Conservation (phyloP, 2,797 vertebrate species). For the Channa striata region DNA sequence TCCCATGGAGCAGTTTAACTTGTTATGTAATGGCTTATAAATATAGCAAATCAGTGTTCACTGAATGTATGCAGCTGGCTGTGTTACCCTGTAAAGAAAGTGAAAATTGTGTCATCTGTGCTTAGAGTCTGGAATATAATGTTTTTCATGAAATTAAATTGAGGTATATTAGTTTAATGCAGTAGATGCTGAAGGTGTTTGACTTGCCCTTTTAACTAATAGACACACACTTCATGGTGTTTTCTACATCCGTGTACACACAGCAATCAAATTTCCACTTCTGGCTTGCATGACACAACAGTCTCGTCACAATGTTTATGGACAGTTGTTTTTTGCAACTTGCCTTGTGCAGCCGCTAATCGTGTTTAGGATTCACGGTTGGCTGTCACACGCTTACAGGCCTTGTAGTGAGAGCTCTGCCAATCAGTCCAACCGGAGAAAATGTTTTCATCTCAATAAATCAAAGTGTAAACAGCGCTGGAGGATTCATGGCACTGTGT, state of each 20-base stretch:
- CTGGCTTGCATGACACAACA: conserved; percentile 21
- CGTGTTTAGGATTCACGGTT: conserved; percentile 43
- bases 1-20: conserved; percentile 72
- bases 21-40: conserved; percentile 75
- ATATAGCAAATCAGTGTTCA: conserved; percentile 68
- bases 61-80: conserved; percentile 50
- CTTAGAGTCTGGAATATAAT: conserved; percentile 30
- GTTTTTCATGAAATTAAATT: conserved; percentile 18
- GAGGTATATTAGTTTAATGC: conserved; percentile 4
- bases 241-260: neutral
- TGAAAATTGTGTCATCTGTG: conserved; percentile 47
- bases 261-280: conserved; percentile 18
- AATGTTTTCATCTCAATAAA: conserved; percentile 55
- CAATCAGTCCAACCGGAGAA: conserved; percentile 33
- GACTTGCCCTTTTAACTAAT: neutral
- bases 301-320: conserved; percentile 44
- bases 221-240: neutral
- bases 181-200: neutral
- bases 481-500: conserved; percentile 31
- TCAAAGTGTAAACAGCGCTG: conserved; percentile 53
- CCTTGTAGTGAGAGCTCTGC: conserved; percentile 5
- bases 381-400: conserved; percentile 36
- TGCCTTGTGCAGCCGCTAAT: conserved; percentile 32
- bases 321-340: conserved; percentile 38
- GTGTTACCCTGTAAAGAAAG: conserved; percentile 39